phyloP scores from a whole-genome alignment of 2,113 vertebrate species.

The Dascyllus trimaculatus region DNA sequence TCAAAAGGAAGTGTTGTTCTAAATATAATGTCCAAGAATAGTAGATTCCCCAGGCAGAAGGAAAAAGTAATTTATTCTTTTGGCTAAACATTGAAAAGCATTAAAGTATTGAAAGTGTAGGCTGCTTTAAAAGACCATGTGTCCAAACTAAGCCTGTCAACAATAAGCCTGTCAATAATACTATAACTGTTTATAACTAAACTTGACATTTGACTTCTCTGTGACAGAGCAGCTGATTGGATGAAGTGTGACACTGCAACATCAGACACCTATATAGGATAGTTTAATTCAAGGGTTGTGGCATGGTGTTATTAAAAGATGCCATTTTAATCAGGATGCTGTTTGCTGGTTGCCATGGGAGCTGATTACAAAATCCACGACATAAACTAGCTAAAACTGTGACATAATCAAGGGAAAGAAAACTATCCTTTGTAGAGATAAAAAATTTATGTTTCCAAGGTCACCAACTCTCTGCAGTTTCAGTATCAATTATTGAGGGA shows the following conservation, averaged over 20 bases:
- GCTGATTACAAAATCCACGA: slow-evolving; percentile 12
- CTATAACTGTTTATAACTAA: not conserved
- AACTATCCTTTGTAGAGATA: not conserved
- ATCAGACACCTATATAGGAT: not conserved
- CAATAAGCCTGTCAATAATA: no score
- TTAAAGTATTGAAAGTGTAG: slow-evolving; percentile 17
- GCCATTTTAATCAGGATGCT: slow-evolving; percentile 24
- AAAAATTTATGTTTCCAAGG: slow-evolving; percentile 3
- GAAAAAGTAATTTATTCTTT: not conserved
- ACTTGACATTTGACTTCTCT: not conserved
- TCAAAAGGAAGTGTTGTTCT: not conserved
- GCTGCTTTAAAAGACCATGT: slow-evolving; percentile 2
- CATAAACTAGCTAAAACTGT: slow-evolving; percentile 7
- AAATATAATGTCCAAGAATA: not conserved
- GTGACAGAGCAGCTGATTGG: not conserved
- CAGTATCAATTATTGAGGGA: slow-evolving; percentile 8
- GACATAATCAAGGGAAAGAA: slow-evolving; percentile 10
- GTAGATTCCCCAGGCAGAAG: not conserved
- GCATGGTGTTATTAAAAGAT: slow-evolving; percentile 10
- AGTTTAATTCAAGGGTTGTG: slow-evolving; percentile 3
- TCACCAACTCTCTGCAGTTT: not conserved
- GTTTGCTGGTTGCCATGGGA: not conserved
- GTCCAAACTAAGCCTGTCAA: not conserved
- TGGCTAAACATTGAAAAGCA: not conserved
- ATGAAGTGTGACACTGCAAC: not conserved